Conservation (phyloP, 1,140 invertebrate genomes). For the Aphelenchoides fujianensis region DNA sequence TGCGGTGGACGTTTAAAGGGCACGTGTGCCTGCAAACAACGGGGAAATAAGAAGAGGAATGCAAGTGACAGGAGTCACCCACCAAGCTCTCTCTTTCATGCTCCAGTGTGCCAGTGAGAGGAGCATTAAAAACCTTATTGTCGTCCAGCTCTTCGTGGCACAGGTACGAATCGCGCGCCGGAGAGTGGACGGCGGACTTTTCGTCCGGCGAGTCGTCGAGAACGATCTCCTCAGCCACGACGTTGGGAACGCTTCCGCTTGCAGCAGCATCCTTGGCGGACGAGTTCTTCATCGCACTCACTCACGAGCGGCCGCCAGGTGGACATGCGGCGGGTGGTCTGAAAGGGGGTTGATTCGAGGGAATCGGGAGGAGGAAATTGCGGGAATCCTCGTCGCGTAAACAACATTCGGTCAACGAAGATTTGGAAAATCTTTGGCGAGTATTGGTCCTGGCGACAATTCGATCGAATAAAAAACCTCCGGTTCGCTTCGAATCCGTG, state of each 20-base stretch:
- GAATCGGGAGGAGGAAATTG: too few relatives aligned
- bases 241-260: not conserved
- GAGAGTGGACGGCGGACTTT: too few relatives aligned
- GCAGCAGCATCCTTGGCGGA: not conserved
- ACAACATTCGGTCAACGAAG: too few relatives aligned
- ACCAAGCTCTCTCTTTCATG: constrained; percentile 2
- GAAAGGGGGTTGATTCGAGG: too few relatives aligned
- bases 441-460: too few relatives aligned
- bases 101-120: not conserved
- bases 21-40: not conserved
- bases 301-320: too few relatives aligned
- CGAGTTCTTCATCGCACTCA: not conserved
- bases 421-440: too few relatives aligned
- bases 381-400: too few relatives aligned
- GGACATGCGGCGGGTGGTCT: too few relatives aligned
- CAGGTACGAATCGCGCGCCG: not conserved
- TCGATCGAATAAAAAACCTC: too few relatives aligned
- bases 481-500: too few relatives aligned
- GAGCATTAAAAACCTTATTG: not conserved
- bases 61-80: not conserved
- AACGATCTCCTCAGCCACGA: not conserved
- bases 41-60: not conserved
- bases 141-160: not conserved
- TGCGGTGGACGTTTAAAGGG: constrained; percentile 4
- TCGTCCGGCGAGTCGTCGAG: constrained; percentile 1